phyloP scores from a whole-genome alignment of 2,113 vertebrate genomes.

The Saccopteryx bilineata region DNA sequence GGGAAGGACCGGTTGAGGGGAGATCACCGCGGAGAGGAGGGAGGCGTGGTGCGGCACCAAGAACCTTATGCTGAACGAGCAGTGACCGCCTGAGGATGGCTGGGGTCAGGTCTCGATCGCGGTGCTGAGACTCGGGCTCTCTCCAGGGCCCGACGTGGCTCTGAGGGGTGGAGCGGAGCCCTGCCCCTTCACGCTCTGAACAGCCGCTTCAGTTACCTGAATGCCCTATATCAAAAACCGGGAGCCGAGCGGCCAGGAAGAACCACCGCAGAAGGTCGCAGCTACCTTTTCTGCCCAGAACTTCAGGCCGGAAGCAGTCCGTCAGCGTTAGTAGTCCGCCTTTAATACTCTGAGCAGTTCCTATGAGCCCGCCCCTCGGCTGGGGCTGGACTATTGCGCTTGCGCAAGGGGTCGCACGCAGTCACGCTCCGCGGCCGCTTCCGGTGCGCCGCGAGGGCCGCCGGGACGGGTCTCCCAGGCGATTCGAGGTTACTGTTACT shows the following conservation, averaged over 20 bases:
- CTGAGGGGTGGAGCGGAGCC: neutral
- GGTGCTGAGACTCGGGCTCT: neutral
- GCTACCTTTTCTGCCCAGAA: neutral
- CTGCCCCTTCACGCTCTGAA: neutral
- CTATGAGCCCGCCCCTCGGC: neutral
- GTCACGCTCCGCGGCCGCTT: conserved; percentile 75
- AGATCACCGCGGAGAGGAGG: neutral
- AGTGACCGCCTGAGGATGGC: neutral
- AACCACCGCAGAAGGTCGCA: neutral
- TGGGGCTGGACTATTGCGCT: neutral
- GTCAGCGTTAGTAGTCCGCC: neutral
- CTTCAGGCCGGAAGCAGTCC: conserved; percentile 70
- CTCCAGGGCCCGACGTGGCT: neutral
- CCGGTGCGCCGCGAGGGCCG: conserved; percentile 81
- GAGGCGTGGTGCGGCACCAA: neutral
- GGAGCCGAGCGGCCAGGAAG: neutral
- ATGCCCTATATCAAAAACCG: neutral
- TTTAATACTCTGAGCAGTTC: neutral
- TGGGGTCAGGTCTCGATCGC: neutral
- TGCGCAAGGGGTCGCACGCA: conserved; percentile 61
- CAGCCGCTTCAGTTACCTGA: conserved; percentile 64
- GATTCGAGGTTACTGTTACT: conserved; percentile 50
- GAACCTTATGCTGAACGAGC: neutral
- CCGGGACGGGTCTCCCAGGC: conserved; percentile 80
- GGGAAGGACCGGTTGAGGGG: neutral